A percentile compares a stretch with the other conserved stretches of the same genome.
These are phyloP conservation scores for Andrena marginata DNA, from an alignment of 2,888 invertebrate genomes.

Conservation along the genomic window DNA sequence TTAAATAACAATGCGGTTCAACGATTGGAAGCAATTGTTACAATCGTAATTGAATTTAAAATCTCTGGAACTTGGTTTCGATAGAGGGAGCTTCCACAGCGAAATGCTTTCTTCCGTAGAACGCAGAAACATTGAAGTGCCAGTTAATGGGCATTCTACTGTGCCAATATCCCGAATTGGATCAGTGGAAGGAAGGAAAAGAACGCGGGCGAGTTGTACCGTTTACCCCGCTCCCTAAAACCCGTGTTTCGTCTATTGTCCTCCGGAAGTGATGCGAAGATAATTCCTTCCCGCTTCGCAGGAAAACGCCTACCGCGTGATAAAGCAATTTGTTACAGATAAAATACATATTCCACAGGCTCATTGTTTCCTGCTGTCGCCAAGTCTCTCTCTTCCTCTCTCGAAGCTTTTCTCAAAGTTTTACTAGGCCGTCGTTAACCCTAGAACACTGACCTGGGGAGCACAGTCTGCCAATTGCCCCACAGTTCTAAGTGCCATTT, in stretches of 20 bases:
- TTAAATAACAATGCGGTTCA: no score
- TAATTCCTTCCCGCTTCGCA: slow-evolving; percentile 75
- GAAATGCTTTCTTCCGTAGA: background rate
- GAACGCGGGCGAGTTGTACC: background rate
- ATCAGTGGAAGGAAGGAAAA: background rate
- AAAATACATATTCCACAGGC: slow-evolving; percentile 54
- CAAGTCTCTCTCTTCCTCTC: slow-evolving; percentile 9
- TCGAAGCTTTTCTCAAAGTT: background rate
- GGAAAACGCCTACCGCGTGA: slow-evolving; percentile 78
- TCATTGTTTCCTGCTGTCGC: slow-evolving; percentile 60
- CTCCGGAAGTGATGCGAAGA: slow-evolving; percentile 67
- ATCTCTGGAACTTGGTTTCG: no score
- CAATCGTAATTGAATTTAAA: no score
- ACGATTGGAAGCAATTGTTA: no score
- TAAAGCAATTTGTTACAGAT: slow-evolving; percentile 72
- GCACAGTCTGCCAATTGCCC: no score
- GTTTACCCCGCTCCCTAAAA: slow-evolving; percentile 37
- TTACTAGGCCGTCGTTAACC: no score
- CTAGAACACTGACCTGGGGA: no score
- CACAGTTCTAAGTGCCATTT: no score
- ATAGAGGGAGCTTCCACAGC: no score
- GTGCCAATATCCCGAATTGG: background rate
- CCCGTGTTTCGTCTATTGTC: slow-evolving; percentile 54
- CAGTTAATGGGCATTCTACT: background rate
- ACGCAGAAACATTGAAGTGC: background rate